These are phyloP conservation scores for Dryobotodes eremita DNA, from an alignment of 2,888 invertebrate genomes.

Conservation along the genomic window DNA sequence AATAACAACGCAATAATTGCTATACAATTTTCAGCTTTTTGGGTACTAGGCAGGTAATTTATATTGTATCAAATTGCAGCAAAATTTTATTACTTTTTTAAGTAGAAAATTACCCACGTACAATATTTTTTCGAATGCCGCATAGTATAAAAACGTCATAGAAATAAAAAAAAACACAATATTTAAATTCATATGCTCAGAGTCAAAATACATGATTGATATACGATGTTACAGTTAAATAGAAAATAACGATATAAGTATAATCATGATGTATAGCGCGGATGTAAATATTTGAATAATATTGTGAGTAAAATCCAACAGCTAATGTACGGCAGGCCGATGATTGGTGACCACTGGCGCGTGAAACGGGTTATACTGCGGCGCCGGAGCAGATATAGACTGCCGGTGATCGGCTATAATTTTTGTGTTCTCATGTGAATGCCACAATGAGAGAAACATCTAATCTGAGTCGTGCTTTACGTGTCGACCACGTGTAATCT, in stretches of 20 bases:
- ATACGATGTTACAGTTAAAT: conserved; percentile 26
- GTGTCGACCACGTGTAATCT: conserved; percentile 64
- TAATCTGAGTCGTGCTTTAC: conserved; percentile 71
- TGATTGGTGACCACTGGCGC: conserved; percentile 86
- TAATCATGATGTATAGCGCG: conserved; percentile 28
- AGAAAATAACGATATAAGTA: conserved; percentile 29
- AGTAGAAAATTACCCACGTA: neutral
- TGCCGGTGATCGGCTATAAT: conserved; percentile 90
- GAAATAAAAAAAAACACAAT: neutral
- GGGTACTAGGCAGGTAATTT: too few relatives aligned
- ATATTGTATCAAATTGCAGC: neutral
- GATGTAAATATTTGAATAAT: conserved; percentile 63
- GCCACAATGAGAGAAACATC: conserved; percentile 85
- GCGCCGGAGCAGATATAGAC: conserved; percentile 87
- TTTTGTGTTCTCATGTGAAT: conserved; percentile 85
- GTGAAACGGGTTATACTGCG: conserved; percentile 90
- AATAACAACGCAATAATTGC: neutral
- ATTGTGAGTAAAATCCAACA: conserved; percentile 42
- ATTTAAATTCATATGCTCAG: neutral
- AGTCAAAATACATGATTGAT: conserved; percentile 25
- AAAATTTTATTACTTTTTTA: neutral
- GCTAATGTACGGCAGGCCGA: conserved; percentile 71
- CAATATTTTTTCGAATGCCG: neutral
- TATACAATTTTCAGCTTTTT: neutral
- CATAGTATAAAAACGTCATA: neutral